These are phyloP conservation scores for Halichoeres trimaculatus DNA, from an alignment of 2,113 vertebrate genomes.

Conservation along the genomic window DNA sequence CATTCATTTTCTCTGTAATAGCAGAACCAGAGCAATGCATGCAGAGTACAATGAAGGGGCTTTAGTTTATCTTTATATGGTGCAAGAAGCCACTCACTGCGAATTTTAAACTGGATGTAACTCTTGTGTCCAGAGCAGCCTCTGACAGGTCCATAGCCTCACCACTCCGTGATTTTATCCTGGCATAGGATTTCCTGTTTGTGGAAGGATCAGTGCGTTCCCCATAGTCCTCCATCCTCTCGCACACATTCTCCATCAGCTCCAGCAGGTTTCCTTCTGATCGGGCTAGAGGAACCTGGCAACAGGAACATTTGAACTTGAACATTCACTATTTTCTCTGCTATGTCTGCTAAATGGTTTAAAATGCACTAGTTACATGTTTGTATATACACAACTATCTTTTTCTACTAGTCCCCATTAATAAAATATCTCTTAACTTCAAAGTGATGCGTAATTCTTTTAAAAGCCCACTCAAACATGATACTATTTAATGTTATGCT, in stretches of 20 bases:
- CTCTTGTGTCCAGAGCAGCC: constrained; percentile 87
- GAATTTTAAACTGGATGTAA: constrained; percentile 89
- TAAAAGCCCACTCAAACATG: not conserved
- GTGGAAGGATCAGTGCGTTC: constrained; percentile 85
- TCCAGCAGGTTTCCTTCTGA: constrained; percentile 94
- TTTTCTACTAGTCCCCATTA: too few species aligned
- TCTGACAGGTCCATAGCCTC: constrained; percentile 88
- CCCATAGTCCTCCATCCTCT: constrained; percentile 94
- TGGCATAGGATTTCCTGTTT: constrained; percentile 87
- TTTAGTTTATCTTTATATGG: not conserved
- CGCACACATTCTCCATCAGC: constrained; percentile 92
- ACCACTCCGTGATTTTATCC: constrained; percentile 87
- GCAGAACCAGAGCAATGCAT: not conserved
- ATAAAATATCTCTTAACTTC: too few species aligned
- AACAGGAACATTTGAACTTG: not conserved
- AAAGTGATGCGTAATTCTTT: not conserved
- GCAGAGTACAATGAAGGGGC: not conserved
- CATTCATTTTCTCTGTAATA: too few species aligned
- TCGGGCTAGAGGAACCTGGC: constrained; percentile 90
- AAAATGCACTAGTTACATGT: too few species aligned
- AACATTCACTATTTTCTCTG: too few species aligned
- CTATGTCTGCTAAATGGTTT: too few species aligned
- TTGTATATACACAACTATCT: too few species aligned
- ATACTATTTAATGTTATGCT: not conserved
- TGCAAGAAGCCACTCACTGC: constrained; percentile 81